A percentile compares a stretch with the other conserved stretches of the same genome.
These are phyloP conservation scores for Eledona agricola DNA, from an alignment of 2,888 invertebrate species.

Conservation along the genomic window DNA sequence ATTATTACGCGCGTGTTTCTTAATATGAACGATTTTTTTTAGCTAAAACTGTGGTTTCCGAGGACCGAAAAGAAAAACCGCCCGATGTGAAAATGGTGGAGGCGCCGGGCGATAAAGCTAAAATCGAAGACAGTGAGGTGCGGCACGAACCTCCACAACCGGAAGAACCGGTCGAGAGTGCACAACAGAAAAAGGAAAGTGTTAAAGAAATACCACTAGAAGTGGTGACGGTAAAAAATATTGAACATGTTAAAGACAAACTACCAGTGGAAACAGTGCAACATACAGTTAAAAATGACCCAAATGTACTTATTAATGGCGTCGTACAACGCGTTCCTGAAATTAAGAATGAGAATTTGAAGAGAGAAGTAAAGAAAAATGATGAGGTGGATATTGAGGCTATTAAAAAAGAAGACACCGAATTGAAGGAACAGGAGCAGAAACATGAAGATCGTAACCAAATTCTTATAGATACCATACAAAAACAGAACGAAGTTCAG, in stretches of 20 bases:
- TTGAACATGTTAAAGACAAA: constrained; percentile 10
- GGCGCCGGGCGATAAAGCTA: constrained; percentile 6
- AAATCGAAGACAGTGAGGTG: constrained; percentile 45
- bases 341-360: constrained; percentile 19
- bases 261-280: constrained; percentile 1
- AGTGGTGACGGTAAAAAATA: no score
- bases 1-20: background rate
- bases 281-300: background rate
- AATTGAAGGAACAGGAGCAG: constrained; percentile 59
- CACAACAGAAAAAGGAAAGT: constrained; percentile 51
- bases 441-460: constrained; percentile 56
- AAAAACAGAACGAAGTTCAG: constrained; percentile 75
- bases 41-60: constrained; percentile 5
- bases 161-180: constrained; percentile 51
- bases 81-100: constrained; percentile 7
- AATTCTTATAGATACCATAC: constrained; percentile 70
- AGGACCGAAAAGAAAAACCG: constrained; percentile 11
- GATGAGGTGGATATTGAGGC: constrained; percentile 64
- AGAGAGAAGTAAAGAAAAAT: constrained; percentile 43
- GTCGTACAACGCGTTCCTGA: background rate
- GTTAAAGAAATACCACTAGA: constrained; percentile 49
- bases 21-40: constrained; percentile 6
- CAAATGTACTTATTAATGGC: background rate
- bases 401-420: constrained; percentile 61
- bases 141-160: constrained; percentile 61